Conservation (phyloP, 1,140 invertebrate species). For the Drosophila bipectinata region DNA sequence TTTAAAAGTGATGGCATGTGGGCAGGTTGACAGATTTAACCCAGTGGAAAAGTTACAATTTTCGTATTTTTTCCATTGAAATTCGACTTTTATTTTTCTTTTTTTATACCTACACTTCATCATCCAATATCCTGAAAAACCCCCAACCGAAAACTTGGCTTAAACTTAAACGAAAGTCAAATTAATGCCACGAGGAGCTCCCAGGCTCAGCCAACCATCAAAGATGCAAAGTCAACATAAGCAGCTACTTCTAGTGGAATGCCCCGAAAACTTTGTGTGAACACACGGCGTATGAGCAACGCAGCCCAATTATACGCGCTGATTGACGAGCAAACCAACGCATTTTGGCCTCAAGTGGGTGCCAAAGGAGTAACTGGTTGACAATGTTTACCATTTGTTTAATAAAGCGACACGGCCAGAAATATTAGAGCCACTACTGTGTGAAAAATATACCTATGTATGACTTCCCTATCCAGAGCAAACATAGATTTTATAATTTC, state of each 20-base stretch:
- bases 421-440: neutral
- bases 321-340: conserved; percentile 59
- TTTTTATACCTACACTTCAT: neutral
- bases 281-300: conserved; percentile 61
- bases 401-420: conserved; percentile 32
- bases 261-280: conserved; percentile 38
- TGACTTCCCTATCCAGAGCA: too few species aligned
- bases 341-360: conserved; percentile 12
- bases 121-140: conserved; percentile 16
- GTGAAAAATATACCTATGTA: too few species aligned
- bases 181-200: conserved; percentile 12
- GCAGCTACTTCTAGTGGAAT: conserved; percentile 15
- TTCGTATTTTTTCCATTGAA: neutral
- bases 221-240: conserved; percentile 71
- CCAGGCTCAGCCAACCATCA: conserved; percentile 45
- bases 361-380: conserved; percentile 34
- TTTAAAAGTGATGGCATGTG: conserved; percentile 7
- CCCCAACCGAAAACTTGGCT: conserved; percentile 10
- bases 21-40: conserved; percentile 12
- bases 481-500: too few species aligned
- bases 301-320: conserved; percentile 48
- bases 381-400: conserved; percentile 23
- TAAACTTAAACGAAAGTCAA: conserved; percentile 30
- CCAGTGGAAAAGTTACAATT: neutral
- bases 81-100: neutral